Evolutionary conservation across 1,140 invertebrate species (phyloP).

Genomic region (Caerostris darwini): DNA sequence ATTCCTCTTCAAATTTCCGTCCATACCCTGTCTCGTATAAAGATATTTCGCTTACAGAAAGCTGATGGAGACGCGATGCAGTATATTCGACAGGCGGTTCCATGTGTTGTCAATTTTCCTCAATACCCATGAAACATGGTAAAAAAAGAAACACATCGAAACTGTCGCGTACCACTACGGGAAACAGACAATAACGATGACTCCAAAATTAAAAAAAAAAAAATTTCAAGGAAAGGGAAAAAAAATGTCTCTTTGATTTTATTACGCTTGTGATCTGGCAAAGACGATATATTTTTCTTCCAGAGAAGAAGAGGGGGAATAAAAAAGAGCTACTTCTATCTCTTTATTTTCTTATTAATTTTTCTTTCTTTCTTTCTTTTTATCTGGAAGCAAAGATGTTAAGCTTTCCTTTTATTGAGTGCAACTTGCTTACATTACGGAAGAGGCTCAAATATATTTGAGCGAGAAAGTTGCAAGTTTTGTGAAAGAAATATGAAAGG

Average conservation of each 20-base stretch:
- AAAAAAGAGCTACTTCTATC: background rate
- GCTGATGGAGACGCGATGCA: too few species aligned
- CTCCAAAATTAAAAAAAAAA: too few species aligned
- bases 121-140: too few species aligned
- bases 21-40: too few species aligned
- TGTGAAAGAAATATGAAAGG: background rate
- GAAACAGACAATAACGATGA: conserved; percentile 19
- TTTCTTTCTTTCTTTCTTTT: background rate
- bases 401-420: background rate
- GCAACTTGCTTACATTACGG: conserved; percentile 38
- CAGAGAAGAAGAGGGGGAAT: background rate
- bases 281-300: conserved; percentile 28
- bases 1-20: too few species aligned
- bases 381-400: conserved; percentile 25
- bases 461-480: background rate
- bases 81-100: too few species aligned
- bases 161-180: too few species aligned
- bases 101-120: too few species aligned
- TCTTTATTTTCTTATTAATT: background rate
- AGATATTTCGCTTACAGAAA: too few species aligned
- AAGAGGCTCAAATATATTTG: conserved; percentile 34
- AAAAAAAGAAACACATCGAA: too few species aligned
- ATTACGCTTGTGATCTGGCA: conserved; percentile 56
- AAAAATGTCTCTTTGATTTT: conserved; percentile 60
- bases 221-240: too few species aligned